Base-by-base conservation (phyloP, 2,113 vertebrate genomes). In the Serilophus lunatus region DNA sequence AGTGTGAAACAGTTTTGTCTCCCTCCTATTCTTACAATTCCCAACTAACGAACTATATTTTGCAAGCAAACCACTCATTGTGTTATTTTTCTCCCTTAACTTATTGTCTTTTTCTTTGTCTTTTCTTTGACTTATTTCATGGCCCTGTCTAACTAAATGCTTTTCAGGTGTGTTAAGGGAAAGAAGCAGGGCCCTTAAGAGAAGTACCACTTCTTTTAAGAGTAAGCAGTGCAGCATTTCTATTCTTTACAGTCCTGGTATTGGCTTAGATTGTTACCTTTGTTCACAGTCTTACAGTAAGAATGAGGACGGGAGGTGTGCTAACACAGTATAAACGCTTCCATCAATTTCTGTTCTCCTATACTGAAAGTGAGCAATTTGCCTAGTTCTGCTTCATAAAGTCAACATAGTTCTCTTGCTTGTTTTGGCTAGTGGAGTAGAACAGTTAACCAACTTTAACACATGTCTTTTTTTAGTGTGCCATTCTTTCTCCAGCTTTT, bases 401-500 rank as follows among this genome's bases (percentile, higher is more conserved):
- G 45, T 33, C 33, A 65, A 11, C 15, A 23, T 4, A 17, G 10
- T 33, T 65, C 5, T 51, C 7, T 19, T 40, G 35, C 17, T 42
- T 91, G 24, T 71, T 17, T 50, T 64, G 31, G 26, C 1, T 9
- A 35, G 18, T 51, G n/a, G 40, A 83, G 5, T 60, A 60, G n/a
- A 90, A 28, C 22, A 56, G 15, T 65, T 82, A 82, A 61, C 35
- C 2, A 51, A 53, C 40, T 50, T 42, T 77, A 93, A 91, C 24
- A 7, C 5, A 38, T 71, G 4, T 61, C 36, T 88, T 28, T 82
- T 25, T 93, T 12, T 80, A 98, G 98, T 98, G 98, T 95, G 98
- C 98, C 60, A 98, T 98, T 86, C 97, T 99, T 91, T 98, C 98
- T 54, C 98, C 98, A 51, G 98, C 98, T 63, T 98, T 98, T 96